Evolutionary conservation across 1,140 invertebrate species (phyloP).

Genomic region (Eubasilissa regina): DNA sequence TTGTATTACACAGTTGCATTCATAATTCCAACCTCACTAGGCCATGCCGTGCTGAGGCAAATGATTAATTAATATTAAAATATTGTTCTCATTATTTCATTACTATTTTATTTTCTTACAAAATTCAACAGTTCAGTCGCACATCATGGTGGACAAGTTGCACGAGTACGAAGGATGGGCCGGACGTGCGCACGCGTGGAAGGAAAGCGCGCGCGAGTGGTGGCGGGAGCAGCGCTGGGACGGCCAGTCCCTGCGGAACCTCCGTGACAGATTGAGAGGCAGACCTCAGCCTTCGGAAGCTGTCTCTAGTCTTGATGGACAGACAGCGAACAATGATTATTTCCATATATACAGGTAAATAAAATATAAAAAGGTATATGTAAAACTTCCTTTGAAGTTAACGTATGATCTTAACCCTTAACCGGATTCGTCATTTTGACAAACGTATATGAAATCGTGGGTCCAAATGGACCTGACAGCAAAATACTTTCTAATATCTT

Average conservation of each 20-base stretch:
- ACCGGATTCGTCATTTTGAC: too few species aligned
- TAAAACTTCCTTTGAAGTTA: too few species aligned
- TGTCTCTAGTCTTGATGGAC: constrained; percentile 48
- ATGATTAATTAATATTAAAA: too few species aligned
- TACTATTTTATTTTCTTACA: too few species aligned
- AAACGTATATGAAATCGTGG: too few species aligned
- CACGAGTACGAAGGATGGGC: constrained; percentile 83
- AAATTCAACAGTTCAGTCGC: constrained; percentile 11
- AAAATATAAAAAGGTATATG: background rate
- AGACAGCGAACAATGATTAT: constrained; percentile 75
- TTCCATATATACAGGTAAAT: constrained; percentile 84
- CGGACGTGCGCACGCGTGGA: constrained; percentile 79
- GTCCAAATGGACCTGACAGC: too few species aligned
- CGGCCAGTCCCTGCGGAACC: constrained; percentile 64
- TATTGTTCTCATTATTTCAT: too few species aligned
- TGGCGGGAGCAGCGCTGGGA: constrained; percentile 76
- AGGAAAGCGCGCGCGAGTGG: constrained; percentile 76
- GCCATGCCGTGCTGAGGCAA: too few species aligned
- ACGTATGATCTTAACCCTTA: too few species aligned
- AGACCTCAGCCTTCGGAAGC: constrained; percentile 15
- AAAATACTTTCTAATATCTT: too few species aligned
- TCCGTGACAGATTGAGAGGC: constrained; percentile 26
- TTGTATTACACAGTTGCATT: too few species aligned
- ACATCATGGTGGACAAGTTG: constrained; percentile 79
- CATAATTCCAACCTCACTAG: too few species aligned